Percentiles rank a stretch among this genome's conserved stretches.
Evolutionary conservation across 2,113 vertebrate genomes (phyloP).

Genomic region (Zapornia atra): DNA sequence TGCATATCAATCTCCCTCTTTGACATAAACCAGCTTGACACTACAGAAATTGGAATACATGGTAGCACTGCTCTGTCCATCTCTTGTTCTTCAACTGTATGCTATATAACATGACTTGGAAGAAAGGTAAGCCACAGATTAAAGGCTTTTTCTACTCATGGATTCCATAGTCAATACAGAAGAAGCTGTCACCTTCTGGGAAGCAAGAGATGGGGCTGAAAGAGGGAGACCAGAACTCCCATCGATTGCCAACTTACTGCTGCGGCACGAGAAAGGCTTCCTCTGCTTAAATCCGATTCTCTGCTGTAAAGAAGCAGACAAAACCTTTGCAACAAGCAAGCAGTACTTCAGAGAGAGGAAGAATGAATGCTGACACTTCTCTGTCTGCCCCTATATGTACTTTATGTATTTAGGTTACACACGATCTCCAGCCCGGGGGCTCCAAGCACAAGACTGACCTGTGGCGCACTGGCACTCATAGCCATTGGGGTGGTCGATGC

Average conservation of each 20-base stretch:
- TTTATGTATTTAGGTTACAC: not conserved
- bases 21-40: not conserved
- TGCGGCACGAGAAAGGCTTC: not conserved
- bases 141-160: not conserved
- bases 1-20: not conserved
- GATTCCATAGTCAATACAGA: not conserved
- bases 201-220: not conserved
- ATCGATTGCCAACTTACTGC: not conserved
- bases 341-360: not conserved
- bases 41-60: not conserved
- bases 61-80: not conserved
- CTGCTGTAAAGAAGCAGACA: not conserved
- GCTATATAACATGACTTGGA: not conserved
- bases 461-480: constrained; percentile 95
- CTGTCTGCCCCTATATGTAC: not conserved
- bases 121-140: not conserved
- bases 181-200: not conserved
- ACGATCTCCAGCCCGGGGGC: not conserved
- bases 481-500: constrained; percentile 90
- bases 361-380: not conserved
- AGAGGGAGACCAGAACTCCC: not conserved
- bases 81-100: not conserved
- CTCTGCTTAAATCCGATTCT: not conserved
- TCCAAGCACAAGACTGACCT: constrained; percentile 74
- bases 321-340: not conserved